Evolutionary conservation across 1,140 invertebrate genomes (phyloP), one percentile per base, ranked within the genome.

Genomic region (Ips nitidus): DNA sequence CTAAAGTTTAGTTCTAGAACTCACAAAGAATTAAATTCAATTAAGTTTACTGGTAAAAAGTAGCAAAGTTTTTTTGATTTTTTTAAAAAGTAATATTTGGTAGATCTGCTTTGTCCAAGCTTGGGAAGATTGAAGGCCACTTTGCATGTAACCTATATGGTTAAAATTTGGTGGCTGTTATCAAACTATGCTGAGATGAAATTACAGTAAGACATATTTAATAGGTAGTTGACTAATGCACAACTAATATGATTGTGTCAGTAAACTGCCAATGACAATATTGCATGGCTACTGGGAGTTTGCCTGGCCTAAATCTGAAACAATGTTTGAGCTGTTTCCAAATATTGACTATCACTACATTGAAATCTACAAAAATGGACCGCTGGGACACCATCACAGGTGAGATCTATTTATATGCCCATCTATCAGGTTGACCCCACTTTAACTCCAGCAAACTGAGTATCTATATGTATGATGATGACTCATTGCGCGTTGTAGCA

Each of bases 401-500:
- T 22, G 22, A 22, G 22, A 22, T 22, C 22, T 22, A 22, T 22
- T 22, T 22, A 22, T 22, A 22, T 22, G 22, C 22, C 22, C 22
- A 22, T 22, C 22, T 22, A 22, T 22, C 22, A 22, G 22, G 22
- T 22, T 22, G 22, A 22, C 22, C 22, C 22, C 22, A 22, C 22
- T 50, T 47, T 69, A 74, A 6, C 41, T 61, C 39, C 7, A 92
- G 90, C 1, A 98, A 98, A 85, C 90, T 98, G 86, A 94, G 94
- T 84, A 84, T 98, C 39, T 83, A 97, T 1, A 85, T 90, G 41
- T 93, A 96, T 74, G 89, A 88, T 78, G 90, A 96, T 78, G 84
- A 86, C 7, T 92, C 91, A 2, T 80, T 97, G 45, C 83, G 95
- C 61, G 87, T 98, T 52, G 87, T 97, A 3, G 87, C 98, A 36